Evolutionary conservation across 2,888 invertebrate species (phyloP).

Genomic region (Stomorhina lunata): DNA sequence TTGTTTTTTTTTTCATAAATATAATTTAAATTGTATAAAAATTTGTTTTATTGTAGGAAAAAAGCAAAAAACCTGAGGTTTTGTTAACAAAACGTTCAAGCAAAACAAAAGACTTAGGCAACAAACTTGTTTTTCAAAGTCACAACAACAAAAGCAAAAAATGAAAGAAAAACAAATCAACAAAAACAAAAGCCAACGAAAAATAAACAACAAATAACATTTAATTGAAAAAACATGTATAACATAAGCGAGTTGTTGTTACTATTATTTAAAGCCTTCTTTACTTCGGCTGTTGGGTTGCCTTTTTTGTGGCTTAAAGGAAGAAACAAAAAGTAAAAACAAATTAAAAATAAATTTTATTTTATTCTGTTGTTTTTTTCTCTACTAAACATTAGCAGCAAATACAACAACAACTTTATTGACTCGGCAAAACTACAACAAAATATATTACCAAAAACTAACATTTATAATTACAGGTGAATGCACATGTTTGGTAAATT

Average conservation of each 20-base stretch:
- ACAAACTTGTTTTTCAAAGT: conserved; percentile 56
- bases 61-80: background rate
- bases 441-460: conserved; percentile 50
- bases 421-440: conserved; percentile 34
- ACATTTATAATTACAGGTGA: conserved; percentile 65
- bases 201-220: conserved; percentile 20
- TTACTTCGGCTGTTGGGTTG: background rate
- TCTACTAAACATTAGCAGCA: background rate
- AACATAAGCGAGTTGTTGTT: conserved; percentile 31
- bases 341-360: conserved; percentile 35
- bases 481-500: conserved; percentile 62
- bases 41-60: background rate
- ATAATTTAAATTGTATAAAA: background rate
- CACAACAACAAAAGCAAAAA: background rate
- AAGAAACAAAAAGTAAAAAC: conserved; percentile 2
- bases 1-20: conserved; percentile 33
- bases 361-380: background rate
- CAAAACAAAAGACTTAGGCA: conserved; percentile 61
- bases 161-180: background rate
- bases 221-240: conserved; percentile 61
- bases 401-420: background rate
- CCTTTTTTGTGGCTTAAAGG: background rate
- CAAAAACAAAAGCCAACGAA: no score
- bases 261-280: background rate
- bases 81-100: background rate